Evolutionary conservation across 2,113 vertebrate genomes (phyloP), one percentile per base, ranked within the genome.

Genomic region (Lampris megalopsis): DNA sequence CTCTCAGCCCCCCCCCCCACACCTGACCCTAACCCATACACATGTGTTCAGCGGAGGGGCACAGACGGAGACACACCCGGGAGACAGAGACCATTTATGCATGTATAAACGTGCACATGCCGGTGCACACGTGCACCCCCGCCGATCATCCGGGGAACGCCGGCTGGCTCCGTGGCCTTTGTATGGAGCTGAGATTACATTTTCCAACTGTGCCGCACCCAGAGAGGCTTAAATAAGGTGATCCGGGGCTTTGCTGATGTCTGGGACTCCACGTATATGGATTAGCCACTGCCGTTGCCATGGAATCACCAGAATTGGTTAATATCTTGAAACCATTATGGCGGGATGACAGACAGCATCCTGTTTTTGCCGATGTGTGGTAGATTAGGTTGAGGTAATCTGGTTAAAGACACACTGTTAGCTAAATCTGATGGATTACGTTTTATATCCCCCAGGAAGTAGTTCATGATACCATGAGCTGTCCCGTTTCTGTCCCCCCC

Each of bases 211-310:
- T 80, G 84, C 76, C 66, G 49, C 84, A 63, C 62, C 52, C 86
- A 41, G 56, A 24, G 58, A 77, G 84, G 89, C 90, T 92, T 86
- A 87, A 79, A 68, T 78, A 43, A 72, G 80, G 88, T 88, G 89
- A 92, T 89, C 86, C 91, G 57, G 24, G 68, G 87, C 63, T 89
- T 82, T 85, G 80, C 85, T 62, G 61, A 81, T 79, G 86, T 90
- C 87, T 88, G 63, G 52, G 53, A 48, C 75, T 24, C 58, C 36
- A 9, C 2, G 6, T 53, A 74, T 63, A 64, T 42, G 85, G 82
- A 88, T 86, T 81, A 88, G 75, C 84, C 52, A 1, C 57, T 72
- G 60, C 78, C 45, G 63, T 82, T 86, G 50, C 77, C 63, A 66
- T 11, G 24, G 75, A 77, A 78, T 79, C 59, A 43, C 43, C 47